Conservation (phyloP, 92 coral and sea anemone species). For the Umimayanthus chanpuru region DNA sequence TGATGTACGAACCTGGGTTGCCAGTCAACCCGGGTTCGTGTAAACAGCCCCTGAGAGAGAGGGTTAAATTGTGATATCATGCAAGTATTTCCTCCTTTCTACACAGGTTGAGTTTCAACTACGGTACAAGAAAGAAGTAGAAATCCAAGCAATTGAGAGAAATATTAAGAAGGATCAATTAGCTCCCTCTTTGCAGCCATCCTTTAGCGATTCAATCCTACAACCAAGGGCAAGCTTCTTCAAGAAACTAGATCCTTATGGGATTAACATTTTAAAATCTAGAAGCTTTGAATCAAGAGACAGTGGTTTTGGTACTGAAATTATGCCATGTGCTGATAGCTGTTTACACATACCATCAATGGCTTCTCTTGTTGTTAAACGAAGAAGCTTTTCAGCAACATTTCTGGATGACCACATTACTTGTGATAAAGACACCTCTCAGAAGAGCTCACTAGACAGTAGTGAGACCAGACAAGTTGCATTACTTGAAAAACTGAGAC, state of each 20-base stretch:
- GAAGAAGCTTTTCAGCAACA: neutral
- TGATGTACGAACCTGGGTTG: no score
- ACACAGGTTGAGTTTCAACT: slow-evolving; percentile 33
- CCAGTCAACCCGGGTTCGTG: no score
- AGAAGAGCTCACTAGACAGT: slow-evolving; percentile 48
- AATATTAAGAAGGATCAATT: slow-evolving; percentile 30
- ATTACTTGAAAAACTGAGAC: slow-evolving; percentile 61
- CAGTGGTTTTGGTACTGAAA: slow-evolving; percentile 15
- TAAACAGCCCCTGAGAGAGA: no score
- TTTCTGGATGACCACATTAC: neutral
- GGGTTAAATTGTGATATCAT: no score
- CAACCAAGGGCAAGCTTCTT: neutral
- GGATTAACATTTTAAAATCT: neutral
- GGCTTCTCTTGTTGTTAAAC: neutral
- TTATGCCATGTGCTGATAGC: neutral
- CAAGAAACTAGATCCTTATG: neutral
- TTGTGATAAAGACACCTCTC: slow-evolving; percentile 22
- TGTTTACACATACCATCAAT: neutral
- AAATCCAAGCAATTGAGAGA: slow-evolving; percentile 48
- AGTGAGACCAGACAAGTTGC: slow-evolving; percentile 50
- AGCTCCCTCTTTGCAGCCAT: neutral
- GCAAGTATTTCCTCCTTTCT: neutral
- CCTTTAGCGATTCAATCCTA: neutral
- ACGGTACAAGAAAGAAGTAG: slow-evolving; percentile 26
- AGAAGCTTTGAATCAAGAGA: neutral